Evolutionary conservation across 2,888 invertebrate species (phyloP).

Genomic region (Athalia circularis): DNA sequence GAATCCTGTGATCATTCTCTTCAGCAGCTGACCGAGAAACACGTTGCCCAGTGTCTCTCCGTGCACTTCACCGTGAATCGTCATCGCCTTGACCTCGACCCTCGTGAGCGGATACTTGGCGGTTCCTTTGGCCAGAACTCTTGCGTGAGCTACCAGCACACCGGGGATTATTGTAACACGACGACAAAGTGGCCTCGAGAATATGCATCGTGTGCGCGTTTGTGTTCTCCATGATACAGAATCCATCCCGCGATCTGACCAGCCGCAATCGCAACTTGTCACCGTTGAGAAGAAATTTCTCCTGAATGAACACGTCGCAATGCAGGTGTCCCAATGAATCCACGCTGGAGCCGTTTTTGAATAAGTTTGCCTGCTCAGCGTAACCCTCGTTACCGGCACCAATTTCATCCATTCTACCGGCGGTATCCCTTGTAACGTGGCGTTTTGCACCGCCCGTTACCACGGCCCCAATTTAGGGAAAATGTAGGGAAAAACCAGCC

Average conservation of each 20-base stretch:
- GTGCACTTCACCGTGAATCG: slow-evolving; percentile 55
- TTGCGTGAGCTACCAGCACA: slow-evolving; percentile 52
- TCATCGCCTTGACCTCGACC: slow-evolving; percentile 55
- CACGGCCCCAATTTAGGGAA: too few relatives aligned
- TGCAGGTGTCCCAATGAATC: slow-evolving; percentile 49
- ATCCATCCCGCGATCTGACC: slow-evolving; percentile 46
- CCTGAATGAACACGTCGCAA: slow-evolving; percentile 50
- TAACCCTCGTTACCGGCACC: slow-evolving; percentile 32
- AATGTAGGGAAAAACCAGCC: too few relatives aligned
- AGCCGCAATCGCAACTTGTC: slow-evolving; percentile 49
- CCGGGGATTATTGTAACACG: slow-evolving; percentile 49
- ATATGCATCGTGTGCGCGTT: slow-evolving; percentile 46
- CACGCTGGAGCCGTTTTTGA: neutral
- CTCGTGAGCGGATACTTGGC: slow-evolving; percentile 56
- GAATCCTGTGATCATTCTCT: slow-evolving; percentile 60
- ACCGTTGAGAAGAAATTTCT: slow-evolving; percentile 51
- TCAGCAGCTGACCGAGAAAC: slow-evolving; percentile 60
- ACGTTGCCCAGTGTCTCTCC: slow-evolving; percentile 61
- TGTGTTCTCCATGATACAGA: slow-evolving; percentile 38
- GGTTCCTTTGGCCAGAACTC: slow-evolving; percentile 47
- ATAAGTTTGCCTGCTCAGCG: neutral
- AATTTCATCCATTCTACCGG: slow-evolving; percentile 47
- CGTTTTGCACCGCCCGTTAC: too few relatives aligned
- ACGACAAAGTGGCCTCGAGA: too few relatives aligned
- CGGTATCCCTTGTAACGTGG: too few relatives aligned